Base-by-base conservation (phyloP, 2,797 vertebrate species). In the Phoxinus dragarum region DNA sequence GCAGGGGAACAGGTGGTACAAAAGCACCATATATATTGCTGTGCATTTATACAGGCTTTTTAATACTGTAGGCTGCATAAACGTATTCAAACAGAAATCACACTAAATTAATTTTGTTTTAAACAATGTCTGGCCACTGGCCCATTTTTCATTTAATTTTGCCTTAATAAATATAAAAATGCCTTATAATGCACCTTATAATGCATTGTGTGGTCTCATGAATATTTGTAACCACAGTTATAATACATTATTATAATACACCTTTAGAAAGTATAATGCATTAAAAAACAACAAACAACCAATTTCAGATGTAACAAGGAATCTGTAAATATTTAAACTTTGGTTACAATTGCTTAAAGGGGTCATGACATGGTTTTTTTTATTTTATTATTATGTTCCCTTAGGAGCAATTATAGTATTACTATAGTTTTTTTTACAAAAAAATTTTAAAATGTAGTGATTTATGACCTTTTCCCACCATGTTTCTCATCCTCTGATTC, bases 91-190 rank as follows among this genome's bases (percentile, higher is more conserved):
- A 21, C 34, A 19, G 34, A 38, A 36, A 38, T 36, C 66, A 36
- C 34, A 67, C 17, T 9, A 67, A 36, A 36, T 66, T 0, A 67
- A 34, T 67, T 67, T 68, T 38, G 4, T 68, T 68, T 68, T 38
- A 52, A 56, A 78, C 56, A 44, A 19, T 19, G n/a, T 64, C 40
- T 80, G 40, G 77, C 59, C n/a, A 79, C 59, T 12, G 40, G n/a
- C 59, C n/a, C n/a, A 61, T n/a, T 64, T 64, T 31, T 27, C 3
- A 31, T 38, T 36, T 10, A 68, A 68, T 38, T 68, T 38, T 27
- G 59, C 11, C 59, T 64, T 64, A 11, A 27, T 27, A 27, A 27
- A 27, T 27, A 27, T 27, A 27, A 27, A 27, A 27, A 27, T 61
- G 59, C 11, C 59, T 64, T 64, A 11, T 61, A 27, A n/a, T 56